Evolutionary conservation across 2,797 vertebrate species (phyloP), one percentile per base, ranked within the genome.

Genomic region (Catostomus latipinnis): DNA sequence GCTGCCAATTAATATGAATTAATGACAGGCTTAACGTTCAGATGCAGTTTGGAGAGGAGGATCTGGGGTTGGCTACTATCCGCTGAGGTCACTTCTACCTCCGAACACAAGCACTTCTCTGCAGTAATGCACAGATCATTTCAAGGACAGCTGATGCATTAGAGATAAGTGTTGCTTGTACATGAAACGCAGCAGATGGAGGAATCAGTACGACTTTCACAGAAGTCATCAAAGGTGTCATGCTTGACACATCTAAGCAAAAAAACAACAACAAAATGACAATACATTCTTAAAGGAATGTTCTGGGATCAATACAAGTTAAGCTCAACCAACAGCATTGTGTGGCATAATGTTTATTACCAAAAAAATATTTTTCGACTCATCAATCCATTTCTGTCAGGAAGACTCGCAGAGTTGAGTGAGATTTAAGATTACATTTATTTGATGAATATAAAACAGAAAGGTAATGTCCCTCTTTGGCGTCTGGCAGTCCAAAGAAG

Each of bases 1-100:
- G 52, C 73, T 82, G 76, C 52, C 74, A 65, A 69, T 80, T 83
- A 83, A 84, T 86, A 84, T 75, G 73, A 82, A 84, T 84, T 81
- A 81, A 86, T 84, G 82, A 82, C 56, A 63, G 56, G 70, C 66
- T 67, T 77, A 74, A 80, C 14, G 22, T 60, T 72, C 49, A 4
- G 8, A 69, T 8, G n/a, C 65, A 72, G 66, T 71, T 53, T 14
- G 7, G 61, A 65, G 62, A 65, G 49, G 54, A 62, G 57, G 61
- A 61, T 73, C 12, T 62, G 48, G 62, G 63, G 12, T 46, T 67
- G 12, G 14, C 22, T 62, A 56, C 54, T 62, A 67, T 22, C 14
- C 48, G 50, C 52, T 62, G 52, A 76, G 75, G 81, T 77, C 62
- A 68, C 56, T 73, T 77, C 14, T 76, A 67, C 72, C 54, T 77